phyloP scores from a whole-genome alignment of 2,888 invertebrate species.

The Lycaena phlaeas region DNA sequence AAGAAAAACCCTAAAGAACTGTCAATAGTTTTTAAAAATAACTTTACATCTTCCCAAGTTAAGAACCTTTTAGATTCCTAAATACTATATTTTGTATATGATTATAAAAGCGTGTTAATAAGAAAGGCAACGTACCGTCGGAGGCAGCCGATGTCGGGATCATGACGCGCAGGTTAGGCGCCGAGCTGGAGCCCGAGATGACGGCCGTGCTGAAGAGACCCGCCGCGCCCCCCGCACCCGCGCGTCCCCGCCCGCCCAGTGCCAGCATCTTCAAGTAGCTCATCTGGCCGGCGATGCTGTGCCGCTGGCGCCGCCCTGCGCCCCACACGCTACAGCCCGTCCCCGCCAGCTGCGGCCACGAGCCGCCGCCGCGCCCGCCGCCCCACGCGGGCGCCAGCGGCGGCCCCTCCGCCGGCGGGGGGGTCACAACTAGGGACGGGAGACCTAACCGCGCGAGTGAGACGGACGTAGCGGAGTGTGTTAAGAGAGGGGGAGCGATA shows the following conservation, averaged over 20 bases:
- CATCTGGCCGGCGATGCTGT: slow-evolving; percentile 97
- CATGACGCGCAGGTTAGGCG: slow-evolving; percentile 91
- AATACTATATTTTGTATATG: too few species aligned
- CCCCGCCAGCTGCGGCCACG: slow-evolving; percentile 30
- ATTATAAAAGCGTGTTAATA: too few species aligned
- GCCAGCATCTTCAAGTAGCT: slow-evolving; percentile 93
- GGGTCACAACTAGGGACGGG: too few species aligned
- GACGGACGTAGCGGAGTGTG: slow-evolving; percentile 79
- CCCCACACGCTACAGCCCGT: slow-evolving; percentile 50
- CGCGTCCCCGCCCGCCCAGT: slow-evolving; percentile 75
- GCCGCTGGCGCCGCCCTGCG: slow-evolving; percentile 89
- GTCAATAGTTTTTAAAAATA: neutral
- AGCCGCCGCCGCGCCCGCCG: slow-evolving; percentile 19
- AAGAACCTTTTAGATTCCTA: too few species aligned
- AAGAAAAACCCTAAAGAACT: too few species aligned
- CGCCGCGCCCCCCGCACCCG: slow-evolving; percentile 87
- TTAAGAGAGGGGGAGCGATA: slow-evolving; percentile 58
- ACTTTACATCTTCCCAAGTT: too few species aligned
- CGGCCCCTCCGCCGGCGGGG: slow-evolving; percentile 14
- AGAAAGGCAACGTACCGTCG: slow-evolving; percentile 81
- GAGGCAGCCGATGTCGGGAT: slow-evolving; percentile 82
- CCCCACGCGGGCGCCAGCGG: slow-evolving; percentile 26
- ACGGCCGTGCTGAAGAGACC: slow-evolving; percentile 97
- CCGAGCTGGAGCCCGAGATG: slow-evolving; percentile 94
- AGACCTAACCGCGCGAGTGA: slow-evolving; percentile 35